Percentiles rank a stretch among this genome's conserved stretches.
These are phyloP conservation scores for Puma concolor DNA, from an alignment of 2,113 vertebrate genomes.

Conservation along the genomic window DNA sequence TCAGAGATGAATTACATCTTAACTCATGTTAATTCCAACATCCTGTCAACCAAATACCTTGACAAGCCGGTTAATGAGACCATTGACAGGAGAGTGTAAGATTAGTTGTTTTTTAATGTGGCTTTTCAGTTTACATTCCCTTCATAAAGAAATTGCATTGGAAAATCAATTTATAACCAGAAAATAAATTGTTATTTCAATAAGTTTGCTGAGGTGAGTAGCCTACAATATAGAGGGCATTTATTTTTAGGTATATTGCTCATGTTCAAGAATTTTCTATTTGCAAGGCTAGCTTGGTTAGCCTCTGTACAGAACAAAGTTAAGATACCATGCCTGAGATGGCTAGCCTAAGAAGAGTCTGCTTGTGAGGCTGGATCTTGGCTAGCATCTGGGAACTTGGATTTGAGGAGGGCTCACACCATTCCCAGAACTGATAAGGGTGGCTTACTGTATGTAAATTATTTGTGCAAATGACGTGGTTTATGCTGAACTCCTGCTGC, in stretches of 20 bases:
- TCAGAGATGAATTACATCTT: conserved; percentile 19
- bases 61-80: conserved; percentile 37
- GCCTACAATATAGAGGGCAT: not conserved
- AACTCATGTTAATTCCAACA: conserved; percentile 44
- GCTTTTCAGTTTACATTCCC: conserved; percentile 39
- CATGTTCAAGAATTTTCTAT: conserved; percentile 7
- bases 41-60: conserved; percentile 41
- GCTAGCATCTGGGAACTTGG: not conserved
- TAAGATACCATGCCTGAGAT: not conserved
- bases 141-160: not conserved
- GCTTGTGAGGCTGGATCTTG: not conserved
- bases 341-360: not conserved
- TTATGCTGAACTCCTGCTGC: conserved; percentile 32
- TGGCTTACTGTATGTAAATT: not conserved
- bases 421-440: conserved; percentile 7
- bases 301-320: not conserved
- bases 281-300: not conserved
- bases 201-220: not conserved
- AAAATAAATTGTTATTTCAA: conserved; percentile 6
- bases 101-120: conserved; percentile 46
- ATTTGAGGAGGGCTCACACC: not conserved
- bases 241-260: conserved; percentile 38
- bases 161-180: conserved; percentile 19
- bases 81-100: not conserved
- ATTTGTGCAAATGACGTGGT: not conserved